phyloP scores from a whole-genome alignment of 2,888 invertebrate genomes.

The Stenolophus ochropezus region DNA sequence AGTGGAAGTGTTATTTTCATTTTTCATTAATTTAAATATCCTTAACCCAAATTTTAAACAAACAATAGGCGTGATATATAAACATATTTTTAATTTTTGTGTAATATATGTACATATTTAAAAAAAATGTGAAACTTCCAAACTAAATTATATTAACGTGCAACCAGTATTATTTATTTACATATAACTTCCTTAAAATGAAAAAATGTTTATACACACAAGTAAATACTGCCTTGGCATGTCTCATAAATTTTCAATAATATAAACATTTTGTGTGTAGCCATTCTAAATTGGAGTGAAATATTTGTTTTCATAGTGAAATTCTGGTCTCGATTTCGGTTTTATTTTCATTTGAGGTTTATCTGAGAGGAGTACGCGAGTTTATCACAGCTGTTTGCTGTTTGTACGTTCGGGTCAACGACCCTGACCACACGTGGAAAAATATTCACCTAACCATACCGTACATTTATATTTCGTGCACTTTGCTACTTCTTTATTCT shows the following conservation, averaged over 20 bases:
- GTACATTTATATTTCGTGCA: constrained; percentile 14
- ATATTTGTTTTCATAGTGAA: background rate
- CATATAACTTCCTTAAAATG: background rate
- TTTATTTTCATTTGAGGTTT: constrained; percentile 19
- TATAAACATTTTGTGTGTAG: background rate
- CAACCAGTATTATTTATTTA: background rate
- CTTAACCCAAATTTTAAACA: too few relatives aligned
- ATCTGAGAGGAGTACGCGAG: constrained; percentile 26
- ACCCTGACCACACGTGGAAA: constrained; percentile 56
- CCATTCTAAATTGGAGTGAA: background rate
- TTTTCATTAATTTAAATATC: too few relatives aligned
- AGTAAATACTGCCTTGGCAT: constrained; percentile 4
- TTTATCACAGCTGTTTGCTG: constrained; percentile 54
- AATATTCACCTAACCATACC: constrained; percentile 34
- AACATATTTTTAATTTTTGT: too few relatives aligned
- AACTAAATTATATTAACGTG: background rate
- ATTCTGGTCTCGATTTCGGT: constrained; percentile 8
- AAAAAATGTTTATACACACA: background rate
- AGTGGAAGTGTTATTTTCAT: too few relatives aligned
- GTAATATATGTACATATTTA: too few relatives aligned
- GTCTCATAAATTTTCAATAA: background rate
- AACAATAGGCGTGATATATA: too few relatives aligned
- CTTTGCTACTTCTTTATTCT: background rate
- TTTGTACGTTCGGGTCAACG: constrained; percentile 33
- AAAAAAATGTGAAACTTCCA: background rate